These are phyloP conservation scores for Macrotrachela quadricornifera DNA, from an alignment of 1,140 invertebrate species.

Conservation along the genomic window DNA sequence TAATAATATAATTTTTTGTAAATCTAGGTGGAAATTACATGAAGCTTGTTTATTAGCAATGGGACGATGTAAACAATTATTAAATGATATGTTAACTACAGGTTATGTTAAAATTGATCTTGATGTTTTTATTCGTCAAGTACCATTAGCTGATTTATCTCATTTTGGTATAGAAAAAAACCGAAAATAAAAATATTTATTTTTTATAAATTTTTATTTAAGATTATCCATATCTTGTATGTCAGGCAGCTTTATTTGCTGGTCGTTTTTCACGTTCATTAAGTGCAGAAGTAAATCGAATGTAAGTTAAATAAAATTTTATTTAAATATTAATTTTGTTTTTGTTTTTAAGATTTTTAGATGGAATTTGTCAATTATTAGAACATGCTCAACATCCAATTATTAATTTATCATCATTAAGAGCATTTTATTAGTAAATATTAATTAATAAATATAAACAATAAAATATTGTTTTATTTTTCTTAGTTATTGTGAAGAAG, in stretches of 20 bases:
- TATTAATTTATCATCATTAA: no score
- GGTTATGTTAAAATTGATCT: conserved; percentile 43
- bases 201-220: conserved; percentile 14
- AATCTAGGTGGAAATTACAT: conserved; percentile 57
- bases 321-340: no score
- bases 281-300: no score
- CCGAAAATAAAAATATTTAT: conserved; percentile 1
- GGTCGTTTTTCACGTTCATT: conserved; percentile 20
- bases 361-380: no score
- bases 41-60: conserved; percentile 50
- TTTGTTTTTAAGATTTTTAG: no score
- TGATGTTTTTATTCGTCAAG: conserved; percentile 39
- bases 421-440: no score
- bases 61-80: conserved; percentile 34
- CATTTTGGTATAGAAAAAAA: conserved; percentile 21
- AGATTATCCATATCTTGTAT: conserved; percentile 44
- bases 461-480: no score
- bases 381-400: no score
- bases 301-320: no score
- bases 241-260: conserved; percentile 46
- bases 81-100: conserved; percentile 36
- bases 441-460: no score
- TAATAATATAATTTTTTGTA: no score
- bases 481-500: not conserved
- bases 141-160: conserved; percentile 32